These are phyloP conservation scores for Intellagama lesueurii DNA, from an alignment of 2,797 vertebrate genomes.

Conservation along the genomic window DNA sequence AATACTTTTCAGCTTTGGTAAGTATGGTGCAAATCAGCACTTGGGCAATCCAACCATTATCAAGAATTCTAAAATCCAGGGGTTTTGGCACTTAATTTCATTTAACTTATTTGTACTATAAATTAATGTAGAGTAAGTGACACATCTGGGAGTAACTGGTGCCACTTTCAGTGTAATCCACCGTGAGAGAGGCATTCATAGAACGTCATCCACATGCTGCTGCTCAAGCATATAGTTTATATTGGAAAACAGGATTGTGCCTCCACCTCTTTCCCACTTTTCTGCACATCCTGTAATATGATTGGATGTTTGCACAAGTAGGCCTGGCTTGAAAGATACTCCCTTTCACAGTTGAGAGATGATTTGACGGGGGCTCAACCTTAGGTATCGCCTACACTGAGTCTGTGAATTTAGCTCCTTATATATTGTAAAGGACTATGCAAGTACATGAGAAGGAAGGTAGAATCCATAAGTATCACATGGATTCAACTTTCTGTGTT, in stretches of 20 bases:
- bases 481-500: neutral
- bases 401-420: neutral
- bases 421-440: slow-evolving; percentile 32
- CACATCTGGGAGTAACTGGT: neutral
- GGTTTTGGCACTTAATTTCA: neutral
- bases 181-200: neutral
- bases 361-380: neutral
- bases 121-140: neutral
- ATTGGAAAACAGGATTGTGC: neutral
- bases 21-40: slow-evolving; percentile 6
- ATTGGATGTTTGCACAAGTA: neutral
- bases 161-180: neutral
- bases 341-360: neutral
- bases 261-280: neutral
- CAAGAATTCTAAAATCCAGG: slow-evolving; percentile 12
- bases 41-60: neutral
- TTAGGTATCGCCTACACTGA: neutral
- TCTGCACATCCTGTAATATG: neutral
- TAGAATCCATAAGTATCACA: neutral
- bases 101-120: slow-evolving; percentile 23
- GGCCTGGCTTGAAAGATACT: neutral
- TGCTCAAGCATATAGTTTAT: neutral
- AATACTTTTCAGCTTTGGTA: slow-evolving; percentile 29
- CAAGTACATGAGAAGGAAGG: neutral
- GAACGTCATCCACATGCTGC: neutral